Evolutionary conservation across 2,888 invertebrate genomes (phyloP).

Genomic region (Tubulanus polymorphus): DNA sequence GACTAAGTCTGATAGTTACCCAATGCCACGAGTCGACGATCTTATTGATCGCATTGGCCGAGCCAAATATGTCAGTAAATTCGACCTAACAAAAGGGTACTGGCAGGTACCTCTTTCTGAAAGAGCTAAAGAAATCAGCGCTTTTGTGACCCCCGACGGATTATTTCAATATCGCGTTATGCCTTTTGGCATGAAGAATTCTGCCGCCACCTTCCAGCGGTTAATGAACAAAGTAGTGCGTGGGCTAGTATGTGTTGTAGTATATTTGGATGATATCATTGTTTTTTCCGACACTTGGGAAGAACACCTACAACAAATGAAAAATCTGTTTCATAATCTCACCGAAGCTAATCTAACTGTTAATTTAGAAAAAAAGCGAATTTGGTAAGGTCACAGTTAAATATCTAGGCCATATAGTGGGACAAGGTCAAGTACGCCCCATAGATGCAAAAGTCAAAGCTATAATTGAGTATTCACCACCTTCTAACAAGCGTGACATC

Average conservation of each 20-base stretch:
- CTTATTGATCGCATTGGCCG: not conserved
- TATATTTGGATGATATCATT: slow-evolving; percentile 9
- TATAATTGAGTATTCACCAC: slow-evolving; percentile 11
- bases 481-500: slow-evolving; percentile 15
- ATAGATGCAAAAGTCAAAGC: slow-evolving; percentile 11
- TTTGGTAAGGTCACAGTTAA: slow-evolving; percentile 1
- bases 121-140: not conserved
- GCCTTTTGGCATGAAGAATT: slow-evolving; percentile 14
- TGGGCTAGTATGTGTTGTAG: slow-evolving; percentile 1
- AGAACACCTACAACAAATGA: slow-evolving; percentile 15
- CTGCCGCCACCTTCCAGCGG: slow-evolving; percentile 14
- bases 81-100: not conserved
- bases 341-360: slow-evolving; percentile 16
- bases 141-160: slow-evolving; percentile 10
- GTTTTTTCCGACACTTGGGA: slow-evolving; percentile 12
- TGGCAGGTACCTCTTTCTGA: not conserved
- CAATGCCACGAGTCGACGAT: not conserved
- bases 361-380: slow-evolving; percentile 15
- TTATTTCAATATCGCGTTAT: slow-evolving; percentile 8
- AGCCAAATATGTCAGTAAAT: not conserved
- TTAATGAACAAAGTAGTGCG: slow-evolving; percentile 3
- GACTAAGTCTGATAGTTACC: slow-evolving; percentile 4
- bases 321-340: not conserved
- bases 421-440: slow-evolving; percentile 8
- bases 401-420: slow-evolving; percentile 10